These are phyloP conservation scores for Mastomys natalensis DNA, from an alignment of 2,113 vertebrate species.

Conservation along the genomic window DNA sequence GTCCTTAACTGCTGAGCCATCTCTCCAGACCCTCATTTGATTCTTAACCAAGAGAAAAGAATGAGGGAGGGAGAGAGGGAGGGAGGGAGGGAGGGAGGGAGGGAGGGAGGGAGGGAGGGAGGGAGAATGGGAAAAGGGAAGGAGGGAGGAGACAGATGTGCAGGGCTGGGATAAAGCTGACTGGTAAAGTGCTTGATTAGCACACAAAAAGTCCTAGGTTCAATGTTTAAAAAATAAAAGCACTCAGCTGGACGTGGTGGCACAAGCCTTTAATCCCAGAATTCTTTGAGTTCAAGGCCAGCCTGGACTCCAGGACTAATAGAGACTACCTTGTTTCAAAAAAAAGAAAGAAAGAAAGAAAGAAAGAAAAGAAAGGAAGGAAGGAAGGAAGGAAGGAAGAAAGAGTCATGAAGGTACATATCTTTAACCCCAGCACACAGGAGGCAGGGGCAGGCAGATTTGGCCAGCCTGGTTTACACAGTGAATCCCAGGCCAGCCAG, in stretches of 20 bases:
- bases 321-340: no score
- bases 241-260: not conserved
- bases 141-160: not conserved
- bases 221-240: not conserved
- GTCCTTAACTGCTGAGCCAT: not conserved
- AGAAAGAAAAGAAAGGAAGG: not conserved
- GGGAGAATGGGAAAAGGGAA: not conserved
- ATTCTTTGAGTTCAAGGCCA: not conserved
- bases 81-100: no score
- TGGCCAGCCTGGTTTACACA: not conserved
- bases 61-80: no score
- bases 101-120: no score
- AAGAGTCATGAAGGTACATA: not conserved
- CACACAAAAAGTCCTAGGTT: not conserved
- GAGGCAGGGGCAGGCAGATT: not conserved
- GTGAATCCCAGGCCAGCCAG: not conserved
- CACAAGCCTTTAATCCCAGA: not conserved
- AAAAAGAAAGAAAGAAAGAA: no score
- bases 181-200: not conserved
- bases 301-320: not conserved
- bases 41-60: not conserved
- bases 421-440: not conserved
- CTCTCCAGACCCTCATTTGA: not conserved
- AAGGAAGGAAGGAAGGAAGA: not conserved
- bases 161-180: not conserved